Percentiles rank a stretch among this genome's conserved stretches.
phyloP scores from a whole-genome alignment of 1,140 invertebrate species.

The Listronotus oregonensis region DNA sequence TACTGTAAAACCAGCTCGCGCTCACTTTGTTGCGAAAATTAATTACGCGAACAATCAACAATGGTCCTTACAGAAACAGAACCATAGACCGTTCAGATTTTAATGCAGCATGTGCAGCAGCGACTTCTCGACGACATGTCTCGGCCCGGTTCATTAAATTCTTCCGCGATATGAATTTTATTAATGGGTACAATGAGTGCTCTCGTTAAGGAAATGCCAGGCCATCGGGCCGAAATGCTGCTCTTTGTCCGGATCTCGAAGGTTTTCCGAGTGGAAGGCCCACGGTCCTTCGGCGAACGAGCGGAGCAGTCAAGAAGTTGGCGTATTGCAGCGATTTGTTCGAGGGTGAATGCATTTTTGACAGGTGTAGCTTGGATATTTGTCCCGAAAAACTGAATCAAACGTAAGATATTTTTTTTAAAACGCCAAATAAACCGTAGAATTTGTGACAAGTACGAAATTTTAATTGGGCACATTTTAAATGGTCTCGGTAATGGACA shows the following conservation, averaged over 20 bases:
- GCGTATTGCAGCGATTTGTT: too few species aligned
- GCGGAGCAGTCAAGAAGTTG: background rate
- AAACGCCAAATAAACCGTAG: too few species aligned
- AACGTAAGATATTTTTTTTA: too few species aligned
- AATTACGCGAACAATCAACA: slow-evolving; percentile 13
- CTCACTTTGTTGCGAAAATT: slow-evolving; percentile 21
- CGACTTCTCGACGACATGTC: slow-evolving; percentile 32
- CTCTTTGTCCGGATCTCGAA: slow-evolving; percentile 27
- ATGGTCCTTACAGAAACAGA: slow-evolving; percentile 14
- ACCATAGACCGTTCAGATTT: slow-evolving; percentile 15
- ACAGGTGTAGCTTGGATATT: too few species aligned
- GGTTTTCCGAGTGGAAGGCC: slow-evolving; percentile 13
- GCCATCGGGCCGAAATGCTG: slow-evolving; percentile 4
- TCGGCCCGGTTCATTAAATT: slow-evolving; percentile 40
- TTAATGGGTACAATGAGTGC: slow-evolving; percentile 43
- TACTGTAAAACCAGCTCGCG: slow-evolving; percentile 3
- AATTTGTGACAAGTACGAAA: too few species aligned
- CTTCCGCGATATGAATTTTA: slow-evolving; percentile 45
- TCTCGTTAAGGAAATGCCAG: slow-evolving; percentile 27
- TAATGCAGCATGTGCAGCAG: slow-evolving; percentile 14
- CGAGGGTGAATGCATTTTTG: too few species aligned
- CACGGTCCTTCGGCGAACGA: slow-evolving; percentile 8
- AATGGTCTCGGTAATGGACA: too few species aligned
- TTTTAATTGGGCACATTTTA: too few species aligned
- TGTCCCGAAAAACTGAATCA: too few species aligned